Evolutionary conservation across 2,888 invertebrate species (phyloP).

Genomic region (Scaptomyza polygonia): DNA sequence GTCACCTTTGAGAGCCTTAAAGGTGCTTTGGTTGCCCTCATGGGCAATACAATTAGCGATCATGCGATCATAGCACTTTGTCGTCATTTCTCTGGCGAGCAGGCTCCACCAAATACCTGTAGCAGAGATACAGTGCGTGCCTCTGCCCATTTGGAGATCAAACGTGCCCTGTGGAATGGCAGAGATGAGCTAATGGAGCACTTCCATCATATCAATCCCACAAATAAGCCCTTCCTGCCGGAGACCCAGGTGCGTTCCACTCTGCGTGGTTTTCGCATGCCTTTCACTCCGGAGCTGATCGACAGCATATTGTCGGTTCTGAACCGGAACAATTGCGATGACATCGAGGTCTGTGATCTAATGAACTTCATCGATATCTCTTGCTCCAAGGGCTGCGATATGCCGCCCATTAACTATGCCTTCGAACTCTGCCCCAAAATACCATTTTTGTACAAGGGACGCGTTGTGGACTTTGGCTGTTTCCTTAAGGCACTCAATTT

Average conservation of each 20-base stretch:
- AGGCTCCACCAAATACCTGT: constrained; percentile 83
- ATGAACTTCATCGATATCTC: constrained; percentile 89
- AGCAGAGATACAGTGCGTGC: constrained; percentile 86
- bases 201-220: constrained; percentile 86
- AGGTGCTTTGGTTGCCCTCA: constrained; percentile 87
- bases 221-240: constrained; percentile 86
- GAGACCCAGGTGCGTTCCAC: constrained; percentile 87
- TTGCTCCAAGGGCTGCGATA: constrained; percentile 81
- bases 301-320: constrained; percentile 87
- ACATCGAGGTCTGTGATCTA: constrained; percentile 89
- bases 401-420: constrained; percentile 81
- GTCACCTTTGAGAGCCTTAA: constrained; percentile 83
- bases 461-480: constrained; percentile 80
- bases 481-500: constrained; percentile 80
- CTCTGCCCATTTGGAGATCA: constrained; percentile 89
- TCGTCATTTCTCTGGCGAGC: constrained; percentile 89
- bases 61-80: constrained; percentile 92
- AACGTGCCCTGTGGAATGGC: constrained; percentile 90
- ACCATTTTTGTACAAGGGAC: constrained; percentile 80
- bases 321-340: constrained; percentile 87
- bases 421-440: constrained; percentile 83
- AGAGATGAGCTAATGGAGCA: constrained; percentile 87
- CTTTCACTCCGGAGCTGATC: constrained; percentile 88
- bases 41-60: constrained; percentile 90
- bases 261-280: constrained; percentile 89